phyloP scores from a whole-genome alignment of 2,888 invertebrate genomes.

The Sylvicola cinctus region DNA sequence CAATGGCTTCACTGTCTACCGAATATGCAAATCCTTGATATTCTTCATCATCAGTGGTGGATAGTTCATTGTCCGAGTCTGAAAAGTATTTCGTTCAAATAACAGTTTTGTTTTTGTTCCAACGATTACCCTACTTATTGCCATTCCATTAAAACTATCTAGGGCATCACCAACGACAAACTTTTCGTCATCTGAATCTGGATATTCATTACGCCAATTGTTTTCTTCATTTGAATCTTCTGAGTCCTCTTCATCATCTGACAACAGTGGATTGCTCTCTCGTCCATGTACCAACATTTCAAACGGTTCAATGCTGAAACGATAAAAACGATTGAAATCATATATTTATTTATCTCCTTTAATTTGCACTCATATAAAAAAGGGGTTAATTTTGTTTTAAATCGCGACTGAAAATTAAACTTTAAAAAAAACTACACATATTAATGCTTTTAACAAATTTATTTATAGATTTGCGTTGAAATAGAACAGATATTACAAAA shows the following conservation, averaged over 20 bases:
- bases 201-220: slow-evolving; percentile 59
- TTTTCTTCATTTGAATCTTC: slow-evolving; percentile 63
- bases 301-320: slow-evolving; percentile 16
- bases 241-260: slow-evolving; percentile 29
- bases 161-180: too few relatives aligned
- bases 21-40: slow-evolving; percentile 23
- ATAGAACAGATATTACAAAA: too few relatives aligned
- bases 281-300: slow-evolving; percentile 17
- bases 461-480: too few relatives aligned
- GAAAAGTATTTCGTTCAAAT: background rate
- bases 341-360: too few relatives aligned
- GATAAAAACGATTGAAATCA: slow-evolving; percentile 6
- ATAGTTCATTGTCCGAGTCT: slow-evolving; percentile 13
- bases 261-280: slow-evolving; percentile 15
- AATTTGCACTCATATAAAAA: too few relatives aligned
- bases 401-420: too few relatives aligned
- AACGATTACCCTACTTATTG: too few relatives aligned
- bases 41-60: slow-evolving; percentile 15
- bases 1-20: slow-evolving; percentile 19
- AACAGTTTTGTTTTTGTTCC: too few relatives aligned
- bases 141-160: too few relatives aligned
- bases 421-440: too few relatives aligned
- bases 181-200: slow-evolving; percentile 34
- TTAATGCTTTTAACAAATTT: too few relatives aligned
- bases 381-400: too few relatives aligned